Percentiles rank a stretch among this genome's conserved stretches.
Conservation (phyloP, 2,888 invertebrate species). For the Protodeltote pygarga region DNA sequence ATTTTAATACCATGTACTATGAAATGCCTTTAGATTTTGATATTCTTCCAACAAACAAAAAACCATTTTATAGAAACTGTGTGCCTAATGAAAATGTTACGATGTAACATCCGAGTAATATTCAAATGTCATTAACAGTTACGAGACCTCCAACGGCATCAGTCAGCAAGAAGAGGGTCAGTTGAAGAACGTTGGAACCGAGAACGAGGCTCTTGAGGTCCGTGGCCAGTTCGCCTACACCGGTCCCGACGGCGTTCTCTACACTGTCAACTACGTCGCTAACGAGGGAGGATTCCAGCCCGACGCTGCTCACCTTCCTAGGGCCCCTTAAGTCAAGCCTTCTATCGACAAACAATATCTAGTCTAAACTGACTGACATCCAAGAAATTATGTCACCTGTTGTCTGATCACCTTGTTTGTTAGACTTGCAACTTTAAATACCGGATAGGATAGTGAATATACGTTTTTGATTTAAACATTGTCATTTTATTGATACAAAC, state of each 20-base stretch:
- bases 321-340: slow-evolving; percentile 21
- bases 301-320: slow-evolving; percentile 65
- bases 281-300: slow-evolving; percentile 86
- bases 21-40: no score
- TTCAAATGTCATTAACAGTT: slow-evolving; percentile 52
- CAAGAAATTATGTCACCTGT: slow-evolving; percentile 31
- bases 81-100: neutral
- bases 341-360: slow-evolving; percentile 25
- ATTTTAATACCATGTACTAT: no score
- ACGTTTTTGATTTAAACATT: slow-evolving; percentile 38
- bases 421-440: slow-evolving; percentile 41
- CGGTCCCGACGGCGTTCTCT: slow-evolving; percentile 76
- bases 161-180: slow-evolving; percentile 61
- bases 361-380: slow-evolving; percentile 40
- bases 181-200: slow-evolving; percentile 76
- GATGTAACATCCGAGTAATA: neutral
- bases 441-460: slow-evolving; percentile 53
- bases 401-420: slow-evolving; percentile 39
- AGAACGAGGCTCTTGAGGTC: slow-evolving; percentile 77
- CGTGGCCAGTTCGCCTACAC: slow-evolving; percentile 81
- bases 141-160: slow-evolving; percentile 76
- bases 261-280: slow-evolving; percentile 81
- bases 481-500: slow-evolving; percentile 12
- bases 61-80: no score
- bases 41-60: no score